Base-by-base conservation (phyloP, 2,888 invertebrate species). In the Patella caerulea region DNA sequence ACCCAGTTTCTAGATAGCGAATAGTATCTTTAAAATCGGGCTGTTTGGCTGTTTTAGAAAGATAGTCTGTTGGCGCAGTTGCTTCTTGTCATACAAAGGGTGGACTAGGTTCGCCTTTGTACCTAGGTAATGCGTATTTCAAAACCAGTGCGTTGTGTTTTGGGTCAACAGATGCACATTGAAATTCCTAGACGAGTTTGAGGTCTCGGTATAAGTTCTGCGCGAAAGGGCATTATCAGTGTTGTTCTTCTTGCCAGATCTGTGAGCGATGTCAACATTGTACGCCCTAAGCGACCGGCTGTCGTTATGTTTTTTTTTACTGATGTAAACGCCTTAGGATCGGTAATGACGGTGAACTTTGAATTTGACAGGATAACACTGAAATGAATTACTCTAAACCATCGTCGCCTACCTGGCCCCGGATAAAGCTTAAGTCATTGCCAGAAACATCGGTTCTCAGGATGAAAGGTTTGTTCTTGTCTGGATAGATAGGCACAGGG, bases 401-500 rank as follows among this genome's bases (percentile, higher is more conserved):
- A 15, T 73, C n/a, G 14, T 55, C 56, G 19, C 71, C 71, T 34
- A 24, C 19, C 55, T 81, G 75, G 52, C 76, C 71, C 17, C 77
- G 29, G 17, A 77, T 73, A 53, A 77, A 77, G 11, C 81, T 79
- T 19, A 81, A 70, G 45, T 55, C 72, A 77, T 12, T 24, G 17
- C 69, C 73, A 17, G 75, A 71, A 7, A 77, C 77, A 59, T 79
- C 83, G 0, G 80, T 79, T 34, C 76, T 76, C 1, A 85, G 53
- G 0, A 71, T 78, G 53, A 81, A 80, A 17, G 78, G 71, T 24
- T 76, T 75, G 59, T 72, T 52, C 19, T 82, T 78, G 53, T 82
- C 81, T 52, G 85, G 81, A 56, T 77, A 83, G 0, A 78, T 76
- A 14, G 82, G 73, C 24, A 85, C 75, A n/a, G 82, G 83, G 17